Evolutionary conservation across 2,888 invertebrate species (phyloP).

Genomic region (Mylabris sibirica): DNA sequence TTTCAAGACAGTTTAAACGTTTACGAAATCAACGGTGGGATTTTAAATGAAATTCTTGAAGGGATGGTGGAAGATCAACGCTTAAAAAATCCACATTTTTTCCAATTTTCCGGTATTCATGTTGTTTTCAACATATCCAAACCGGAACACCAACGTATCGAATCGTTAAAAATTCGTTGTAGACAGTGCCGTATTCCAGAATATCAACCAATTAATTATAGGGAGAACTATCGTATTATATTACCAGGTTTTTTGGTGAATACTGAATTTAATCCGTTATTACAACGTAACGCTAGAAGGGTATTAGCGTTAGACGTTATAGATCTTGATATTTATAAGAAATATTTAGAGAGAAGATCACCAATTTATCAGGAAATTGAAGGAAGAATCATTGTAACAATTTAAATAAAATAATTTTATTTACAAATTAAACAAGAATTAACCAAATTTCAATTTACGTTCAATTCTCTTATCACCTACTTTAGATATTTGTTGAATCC

Average conservation of each 20-base stretch:
- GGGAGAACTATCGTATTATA: slow-evolving; percentile 19
- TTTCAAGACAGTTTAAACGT: slow-evolving; percentile 79
- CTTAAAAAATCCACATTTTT: slow-evolving; percentile 26
- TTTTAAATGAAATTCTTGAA: slow-evolving; percentile 27
- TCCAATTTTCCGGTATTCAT: slow-evolving; percentile 26
- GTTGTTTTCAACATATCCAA: slow-evolving; percentile 22
- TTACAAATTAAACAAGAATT: background rate
- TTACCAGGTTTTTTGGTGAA: slow-evolving; percentile 23
- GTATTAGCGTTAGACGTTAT: background rate
- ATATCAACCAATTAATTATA: slow-evolving; percentile 18
- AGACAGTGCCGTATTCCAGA: slow-evolving; percentile 8
- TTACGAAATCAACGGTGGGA: slow-evolving; percentile 71
- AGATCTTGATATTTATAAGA: slow-evolving; percentile 23
- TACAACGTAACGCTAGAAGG: slow-evolving; percentile 17
- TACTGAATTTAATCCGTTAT: slow-evolving; percentile 21
- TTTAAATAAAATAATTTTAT: slow-evolving; percentile 14
- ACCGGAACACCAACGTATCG: slow-evolving; percentile 21
- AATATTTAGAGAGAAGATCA: slow-evolving; percentile 18
- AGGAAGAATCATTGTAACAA: slow-evolving; percentile 15
- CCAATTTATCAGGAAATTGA: slow-evolving; percentile 22
- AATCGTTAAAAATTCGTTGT: slow-evolving; percentile 19
- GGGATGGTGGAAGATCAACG: slow-evolving; percentile 13
- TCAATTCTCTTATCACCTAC: background rate
- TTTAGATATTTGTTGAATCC: slow-evolving; percentile 6
- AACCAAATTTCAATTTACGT: slow-evolving; percentile 16